Conservation (phyloP, 2,113 vertebrate genomes). For the Lepisosteus oculatus region DNA sequence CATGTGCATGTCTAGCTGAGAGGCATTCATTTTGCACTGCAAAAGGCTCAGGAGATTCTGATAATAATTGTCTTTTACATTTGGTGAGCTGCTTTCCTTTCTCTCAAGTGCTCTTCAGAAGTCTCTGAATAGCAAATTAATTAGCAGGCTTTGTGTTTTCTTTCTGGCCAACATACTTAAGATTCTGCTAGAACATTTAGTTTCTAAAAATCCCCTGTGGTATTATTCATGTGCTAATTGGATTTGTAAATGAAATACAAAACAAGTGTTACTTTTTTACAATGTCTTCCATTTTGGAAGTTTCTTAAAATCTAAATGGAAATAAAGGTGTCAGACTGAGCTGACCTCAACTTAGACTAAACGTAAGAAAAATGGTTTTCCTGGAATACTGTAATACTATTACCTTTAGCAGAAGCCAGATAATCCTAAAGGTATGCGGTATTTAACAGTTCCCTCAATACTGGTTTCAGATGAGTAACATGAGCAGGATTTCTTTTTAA, state of each 20-base stretch:
- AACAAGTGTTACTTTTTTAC: not conserved
- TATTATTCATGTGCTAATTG: constrained; percentile 4
- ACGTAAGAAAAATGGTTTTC: too few species aligned
- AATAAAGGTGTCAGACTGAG: too few species aligned
- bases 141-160: not conserved
- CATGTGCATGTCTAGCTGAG: not conserved
- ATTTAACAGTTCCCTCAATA: not conserved
- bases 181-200: constrained; percentile 4
- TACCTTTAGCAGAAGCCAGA: too few species aligned
- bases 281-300: not conserved
- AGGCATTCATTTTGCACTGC: not conserved
- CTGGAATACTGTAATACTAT: too few species aligned
- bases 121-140: constrained; percentile 17
- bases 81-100: constrained; percentile 8
- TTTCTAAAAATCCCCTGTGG: constrained; percentile 9
- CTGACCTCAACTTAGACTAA: too few species aligned
- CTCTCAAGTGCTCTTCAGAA: constrained; percentile 17
- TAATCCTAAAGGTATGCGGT: too few species aligned
- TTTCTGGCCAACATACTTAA: constrained; percentile 8
- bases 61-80: constrained; percentile 4
- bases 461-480: constrained; percentile 12
- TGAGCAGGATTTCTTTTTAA: constrained; percentile 19
- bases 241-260: not conserved
- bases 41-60: not conserved
- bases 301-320: too few species aligned